Base-by-base conservation (phyloP, 2,113 vertebrate species). In the Myiagra hebetior region DNA sequence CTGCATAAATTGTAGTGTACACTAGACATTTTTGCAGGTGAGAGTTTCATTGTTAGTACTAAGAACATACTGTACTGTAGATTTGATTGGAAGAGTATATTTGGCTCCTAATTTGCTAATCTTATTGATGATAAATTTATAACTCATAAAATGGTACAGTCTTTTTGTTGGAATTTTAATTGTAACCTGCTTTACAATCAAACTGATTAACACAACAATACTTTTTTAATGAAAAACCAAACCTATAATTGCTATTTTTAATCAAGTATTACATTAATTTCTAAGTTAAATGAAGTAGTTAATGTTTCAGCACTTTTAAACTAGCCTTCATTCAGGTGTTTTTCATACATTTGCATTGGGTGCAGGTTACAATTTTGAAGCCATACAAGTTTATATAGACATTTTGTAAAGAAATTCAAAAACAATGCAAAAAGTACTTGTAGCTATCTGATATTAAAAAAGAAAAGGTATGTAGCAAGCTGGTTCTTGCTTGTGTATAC, bases 401-500 rank as follows among this genome's bases (percentile, higher is more conserved):
- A 55, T 96, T 97, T 97, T 97, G 42, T 95, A 94, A 97, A 96
- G 91, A 91, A 97, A 86, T 89, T 90, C 80, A 93, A 90, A 96
- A 97, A 81, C 87, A 80, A 50, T 98, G 81, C 98, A 97, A 97
- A 97, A 93, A 96, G 91, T 90, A 96, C 55, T 3, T 73, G 91
- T 97, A 91, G 83, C 93, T 98, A 91, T 98, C 97, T 94, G 95
- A 79, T 93, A 17, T 35, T 62, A 82, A 85, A 68, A 56, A 72
- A 47, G 64, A 90, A 76, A 75, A 76, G 55, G 8, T 95, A 76
- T 97, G 93, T 97, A 98, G 99, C 99, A 98, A 99, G 99, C 99
- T 99, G 99, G 99, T 98, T 99, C 99, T 99, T 99, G 98, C 98
- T 98, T 98, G 56, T 98, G 94, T 98, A 97, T 96, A 97, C 97